Evolutionary conservation across 35 echinoderm and acorn worm species (phyloP).

Genomic region (Hemicentrotus pulcherrimus): DNA sequence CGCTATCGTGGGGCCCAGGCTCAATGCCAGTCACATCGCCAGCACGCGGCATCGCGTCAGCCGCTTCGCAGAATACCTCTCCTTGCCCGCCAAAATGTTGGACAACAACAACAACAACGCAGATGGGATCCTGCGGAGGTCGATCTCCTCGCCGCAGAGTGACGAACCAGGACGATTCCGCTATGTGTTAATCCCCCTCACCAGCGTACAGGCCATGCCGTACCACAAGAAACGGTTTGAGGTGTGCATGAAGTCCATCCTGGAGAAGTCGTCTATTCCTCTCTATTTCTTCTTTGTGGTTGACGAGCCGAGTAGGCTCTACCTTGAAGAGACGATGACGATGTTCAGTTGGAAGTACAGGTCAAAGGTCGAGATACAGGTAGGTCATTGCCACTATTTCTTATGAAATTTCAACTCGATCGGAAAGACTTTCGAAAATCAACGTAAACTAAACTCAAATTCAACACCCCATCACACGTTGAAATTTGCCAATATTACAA

Average conservation of each 20-base stretch:
- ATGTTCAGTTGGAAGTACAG: slow-evolving; percentile 65
- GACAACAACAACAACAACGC: neutral
- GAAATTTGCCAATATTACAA: no score
- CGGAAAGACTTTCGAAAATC: no score
- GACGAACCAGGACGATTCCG: slow-evolving; percentile 2
- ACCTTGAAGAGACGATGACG: slow-evolving; percentile 67
- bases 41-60: neutral
- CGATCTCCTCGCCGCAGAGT: neutral
- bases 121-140: neutral
- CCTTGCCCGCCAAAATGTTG: neutral
- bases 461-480: no score
- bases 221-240: slow-evolving; percentile 81
- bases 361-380: slow-evolving; percentile 74
- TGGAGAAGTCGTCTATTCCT: slow-evolving; percentile 72
- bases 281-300: slow-evolving; percentile 94
- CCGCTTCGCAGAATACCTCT: neutral
- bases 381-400: neutral
- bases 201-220: slow-evolving; percentile 72
- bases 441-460: no score
- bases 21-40: neutral
- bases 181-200: slow-evolving; percentile 75
- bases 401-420: neutral
- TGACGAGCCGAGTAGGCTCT: slow-evolving; percentile 78
- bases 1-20: neutral
- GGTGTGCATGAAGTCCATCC: slow-evolving; percentile 74